A percentile compares a stretch with the other conserved stretches of the same genome.
These are phyloP conservation scores for Phoeniculus purpureus DNA, from an alignment of 2,797 vertebrate species.

Conservation along the genomic window DNA sequence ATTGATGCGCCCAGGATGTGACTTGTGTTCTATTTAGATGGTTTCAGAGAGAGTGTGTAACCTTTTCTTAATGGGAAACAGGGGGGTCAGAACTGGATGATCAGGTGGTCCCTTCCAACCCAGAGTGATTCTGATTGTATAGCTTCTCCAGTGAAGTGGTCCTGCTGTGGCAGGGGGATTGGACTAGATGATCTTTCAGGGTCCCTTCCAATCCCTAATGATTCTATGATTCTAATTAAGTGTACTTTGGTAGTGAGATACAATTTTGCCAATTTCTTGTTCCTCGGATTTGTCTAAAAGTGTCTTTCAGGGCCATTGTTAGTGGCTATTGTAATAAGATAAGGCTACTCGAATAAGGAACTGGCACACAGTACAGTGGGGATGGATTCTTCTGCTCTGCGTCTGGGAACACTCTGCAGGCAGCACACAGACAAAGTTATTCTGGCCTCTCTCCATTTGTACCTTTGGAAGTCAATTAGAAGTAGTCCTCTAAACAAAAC, in stretches of 20 bases:
- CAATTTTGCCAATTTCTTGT: neutral
- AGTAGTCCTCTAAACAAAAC: neutral
- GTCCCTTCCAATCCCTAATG: too few species aligned
- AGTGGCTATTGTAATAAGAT: neutral
- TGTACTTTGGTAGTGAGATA: neutral
- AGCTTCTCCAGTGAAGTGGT: too few species aligned
- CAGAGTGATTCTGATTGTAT: too few species aligned
- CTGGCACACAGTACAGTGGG: neutral
- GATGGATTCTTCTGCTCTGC: neutral
- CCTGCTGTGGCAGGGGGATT: too few species aligned
- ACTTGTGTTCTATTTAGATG: neutral
- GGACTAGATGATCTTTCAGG: too few species aligned
- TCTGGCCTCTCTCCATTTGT: neutral
- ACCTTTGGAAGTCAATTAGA: neutral
- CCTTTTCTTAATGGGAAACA: too few species aligned
- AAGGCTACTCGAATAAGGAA: neutral
- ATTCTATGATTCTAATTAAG: too few species aligned
- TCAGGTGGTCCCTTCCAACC: too few species aligned
- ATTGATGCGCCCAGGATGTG: too few species aligned
- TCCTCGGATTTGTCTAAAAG: neutral
- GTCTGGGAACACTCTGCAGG: neutral
- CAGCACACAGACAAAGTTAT: neutral
- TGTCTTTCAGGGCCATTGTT: neutral
- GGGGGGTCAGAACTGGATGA: too few species aligned
- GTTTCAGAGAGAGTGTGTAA: neutral